Evolutionary conservation across 2,888 invertebrate genomes (phyloP), one percentile per base, ranked within the genome.

Genomic region (Tinea trinotella): DNA sequence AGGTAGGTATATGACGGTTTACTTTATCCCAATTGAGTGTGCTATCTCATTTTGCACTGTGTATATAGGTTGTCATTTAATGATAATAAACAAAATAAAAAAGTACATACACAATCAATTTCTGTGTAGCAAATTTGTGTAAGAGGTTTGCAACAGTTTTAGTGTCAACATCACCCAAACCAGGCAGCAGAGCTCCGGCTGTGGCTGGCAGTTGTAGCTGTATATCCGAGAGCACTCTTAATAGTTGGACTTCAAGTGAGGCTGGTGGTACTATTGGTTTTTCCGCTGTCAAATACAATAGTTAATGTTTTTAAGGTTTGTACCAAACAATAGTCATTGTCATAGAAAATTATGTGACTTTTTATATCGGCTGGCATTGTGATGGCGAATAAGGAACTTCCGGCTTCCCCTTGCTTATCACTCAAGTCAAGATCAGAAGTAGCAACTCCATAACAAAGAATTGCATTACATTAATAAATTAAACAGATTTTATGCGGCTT

Each of bases 121-220:
- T 83, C 61, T 87, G 87, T 6, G 85, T 86, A 1, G 84, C 83
- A 69, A 87, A 86, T 61, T 87, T 87, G 57, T 79, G 76, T 17
- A 87, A 60, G 9, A 86, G 62, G 53, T 80, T 86, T 4, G 81
- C 78, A 0, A 87, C 80, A 36, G 82, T 83, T 0, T 73, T 76
- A 0, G 82, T 62, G 22, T 84, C 84, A 1, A 81, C 83, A 56
- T 82, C 83, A 0, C 83, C 84, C 0, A 87, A 64, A 0, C 83
- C 82, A 0, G 85, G 83, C 55, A 85, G 60, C 35, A 87, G 57
- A 0, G 79, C 78, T 53, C 76, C 73, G 15, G 85, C 86, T 0
- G 80, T 81, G 0, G 83, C 80, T 0, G 87, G 87, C 35, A 86
- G 60, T 56, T 85, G 84, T 0, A 87, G 61, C 60, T 86, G 84